Percentiles rank a stretch among this genome's conserved stretches.
phyloP scores from a whole-genome alignment of 2,113 vertebrate genomes.

The Lonchura striata region DNA sequence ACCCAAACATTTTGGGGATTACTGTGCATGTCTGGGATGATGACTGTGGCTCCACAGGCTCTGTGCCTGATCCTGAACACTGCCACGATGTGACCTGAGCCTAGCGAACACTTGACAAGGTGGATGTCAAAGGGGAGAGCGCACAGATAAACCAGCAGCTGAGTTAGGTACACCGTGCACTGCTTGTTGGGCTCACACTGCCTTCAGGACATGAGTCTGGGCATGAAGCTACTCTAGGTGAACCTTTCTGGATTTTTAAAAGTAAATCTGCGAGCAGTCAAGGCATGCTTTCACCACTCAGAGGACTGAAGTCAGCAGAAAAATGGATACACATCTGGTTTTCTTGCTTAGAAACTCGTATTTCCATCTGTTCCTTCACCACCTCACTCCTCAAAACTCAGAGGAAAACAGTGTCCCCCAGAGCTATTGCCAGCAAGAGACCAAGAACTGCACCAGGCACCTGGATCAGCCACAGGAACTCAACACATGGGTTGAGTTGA shows the following conservation, averaged over 20 bases:
- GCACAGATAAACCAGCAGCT: background rate
- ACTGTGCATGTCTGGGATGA: rapidly evolving
- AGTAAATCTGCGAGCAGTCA: background rate
- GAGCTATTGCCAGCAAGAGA: too few species aligned
- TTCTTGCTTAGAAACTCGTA: background rate
- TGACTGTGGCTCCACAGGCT: background rate
- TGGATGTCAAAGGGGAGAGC: background rate
- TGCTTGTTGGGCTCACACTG: background rate
- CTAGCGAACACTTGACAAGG: background rate
- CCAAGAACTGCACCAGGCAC: too few species aligned
- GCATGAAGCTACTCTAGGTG: background rate
- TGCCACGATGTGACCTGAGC: background rate
- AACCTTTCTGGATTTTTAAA: background rate
- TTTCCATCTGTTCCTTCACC: background rate
- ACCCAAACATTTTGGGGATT: background rate
- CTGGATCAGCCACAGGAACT: too few species aligned
- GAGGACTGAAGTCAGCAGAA: background rate
- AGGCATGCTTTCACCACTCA: background rate
- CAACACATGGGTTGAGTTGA: too few species aligned
- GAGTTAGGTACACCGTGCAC: too few species aligned
- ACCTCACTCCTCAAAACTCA: background rate
- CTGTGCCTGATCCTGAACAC: background rate
- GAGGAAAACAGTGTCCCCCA: too few species aligned
- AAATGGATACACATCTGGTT: background rate
- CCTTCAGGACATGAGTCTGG: background rate